phyloP scores from a whole-genome alignment of 2,888 invertebrate species.

The Acleris emargana region DNA sequence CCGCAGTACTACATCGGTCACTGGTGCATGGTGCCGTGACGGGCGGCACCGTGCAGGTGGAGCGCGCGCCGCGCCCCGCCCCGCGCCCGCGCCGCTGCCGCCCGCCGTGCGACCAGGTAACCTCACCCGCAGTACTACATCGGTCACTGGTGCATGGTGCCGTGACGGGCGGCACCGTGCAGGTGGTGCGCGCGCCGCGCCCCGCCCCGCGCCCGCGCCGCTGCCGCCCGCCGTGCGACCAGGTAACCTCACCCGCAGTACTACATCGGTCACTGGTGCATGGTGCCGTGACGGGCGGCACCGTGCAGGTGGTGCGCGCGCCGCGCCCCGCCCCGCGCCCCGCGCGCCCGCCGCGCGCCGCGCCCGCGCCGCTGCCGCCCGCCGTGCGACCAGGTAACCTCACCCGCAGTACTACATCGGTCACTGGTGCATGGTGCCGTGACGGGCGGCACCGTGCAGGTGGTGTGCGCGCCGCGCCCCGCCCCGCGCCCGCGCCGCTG shows the following conservation, averaged over 20 bases:
- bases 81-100: conserved; percentile 40
- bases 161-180: conserved; percentile 81
- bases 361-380: conserved; percentile 38
- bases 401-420: no score
- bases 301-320: conserved; percentile 66
- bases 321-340: conserved; percentile 45
- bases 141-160: conserved; percentile 76
- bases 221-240: conserved; percentile 22
- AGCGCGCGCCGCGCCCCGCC: conserved; percentile 51
- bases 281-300: conserved; percentile 85
- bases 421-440: no score
- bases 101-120: conserved; percentile 8
- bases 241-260: no score
- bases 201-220: conserved; percentile 43
- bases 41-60: conserved; percentile 69
- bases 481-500: no score
- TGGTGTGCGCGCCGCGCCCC: no score
- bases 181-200: conserved; percentile 60
- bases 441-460: no score
- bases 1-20: no score
- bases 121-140: no score
- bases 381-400: conserved; percentile 4
- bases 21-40: conserved; percentile 85
- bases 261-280: conserved; percentile 57
- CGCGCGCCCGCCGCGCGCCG: conserved; percentile 37